Conservation (phyloP, 2,888 invertebrate species). For the Piscicola geometra region DNA sequence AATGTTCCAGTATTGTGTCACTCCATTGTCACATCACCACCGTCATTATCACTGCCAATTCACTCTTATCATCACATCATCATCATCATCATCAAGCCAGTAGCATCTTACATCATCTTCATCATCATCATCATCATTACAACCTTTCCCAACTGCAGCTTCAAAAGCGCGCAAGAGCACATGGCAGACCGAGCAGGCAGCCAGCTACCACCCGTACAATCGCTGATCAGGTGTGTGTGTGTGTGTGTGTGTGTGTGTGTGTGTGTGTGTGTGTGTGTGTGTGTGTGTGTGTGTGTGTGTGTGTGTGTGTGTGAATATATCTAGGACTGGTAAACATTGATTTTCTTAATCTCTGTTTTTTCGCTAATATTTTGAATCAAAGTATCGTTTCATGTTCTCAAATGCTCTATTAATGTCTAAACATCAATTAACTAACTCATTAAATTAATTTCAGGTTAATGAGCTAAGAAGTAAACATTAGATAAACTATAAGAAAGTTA, state of each 20-base stretch:
- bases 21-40: not conserved
- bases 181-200: slow-evolving; percentile 29
- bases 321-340: too few relatives aligned
- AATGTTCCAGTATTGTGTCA: not conserved
- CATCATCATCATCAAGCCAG: too few relatives aligned
- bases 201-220: slow-evolving; percentile 33
- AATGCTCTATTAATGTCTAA: too few relatives aligned
- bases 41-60: not conserved
- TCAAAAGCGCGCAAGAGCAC: slow-evolving; percentile 17
- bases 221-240: slow-evolving; percentile 21
- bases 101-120: too few relatives aligned
- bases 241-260: not conserved
- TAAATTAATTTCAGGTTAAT: too few relatives aligned
- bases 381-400: too few relatives aligned
- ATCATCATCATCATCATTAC: too few relatives aligned
- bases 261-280: not conserved
- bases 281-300: slow-evolving; percentile 6
- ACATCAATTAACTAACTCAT: too few relatives aligned
- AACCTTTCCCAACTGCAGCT: not conserved
- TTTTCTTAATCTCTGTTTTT: too few relatives aligned
- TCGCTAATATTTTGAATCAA: too few relatives aligned
- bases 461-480: too few relatives aligned
- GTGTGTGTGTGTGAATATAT: slow-evolving; percentile 21
- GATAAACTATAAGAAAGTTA: too few relatives aligned
- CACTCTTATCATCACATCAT: not conserved